Evolutionary conservation across 2,888 invertebrate genomes (phyloP), one percentile per base, ranked within the genome.

Genomic region (Craniophora ligustri): DNA sequence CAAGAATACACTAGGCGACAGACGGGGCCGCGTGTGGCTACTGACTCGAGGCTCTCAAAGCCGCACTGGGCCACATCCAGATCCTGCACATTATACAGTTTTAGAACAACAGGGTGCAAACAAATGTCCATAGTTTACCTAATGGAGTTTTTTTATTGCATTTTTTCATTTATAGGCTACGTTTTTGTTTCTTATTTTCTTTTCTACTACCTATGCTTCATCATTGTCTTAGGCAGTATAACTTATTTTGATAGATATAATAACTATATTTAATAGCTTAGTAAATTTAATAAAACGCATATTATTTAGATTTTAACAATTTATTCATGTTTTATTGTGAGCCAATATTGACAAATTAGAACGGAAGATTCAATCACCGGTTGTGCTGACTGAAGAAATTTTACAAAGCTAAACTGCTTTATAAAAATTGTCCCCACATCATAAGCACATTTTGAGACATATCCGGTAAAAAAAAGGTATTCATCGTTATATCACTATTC

Each of bases 61-160:
- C 28, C 79, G 79, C 23, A 78, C 77, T 3, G 85, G 85, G 3
- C 80, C 86, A 0, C 81, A 81, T 0, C 82, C 84, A 2, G 84
- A 85, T 32, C 85, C 84, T 0, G 6, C 16, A 2, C 66, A 85
- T 67, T 84, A 85, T 50, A 71, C 58, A 23, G 8, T 2, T 2
- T 3, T 31, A 5, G 39, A 26, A 44, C 5, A 15, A 2, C 0
- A 6, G 2, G 44, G 36, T 7, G 2, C 38, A 14, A 31, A 14
- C 6, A 53, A 26, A 48, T 61, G 61, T 44, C 4, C 8, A 4
- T 38, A 16, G 30, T 11, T 6, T 10, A 11, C 15, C 10, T 5
- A 36, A 19, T 4, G 3, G 31, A 8, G 10, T 26, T 31, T 28
- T 39, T 32, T 14, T 13, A 35, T n/a, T 0, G 1, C 11, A 26